phyloP scores from a whole-genome alignment of 2,113 vertebrate genomes.

The Syngnathus scovelli region DNA sequence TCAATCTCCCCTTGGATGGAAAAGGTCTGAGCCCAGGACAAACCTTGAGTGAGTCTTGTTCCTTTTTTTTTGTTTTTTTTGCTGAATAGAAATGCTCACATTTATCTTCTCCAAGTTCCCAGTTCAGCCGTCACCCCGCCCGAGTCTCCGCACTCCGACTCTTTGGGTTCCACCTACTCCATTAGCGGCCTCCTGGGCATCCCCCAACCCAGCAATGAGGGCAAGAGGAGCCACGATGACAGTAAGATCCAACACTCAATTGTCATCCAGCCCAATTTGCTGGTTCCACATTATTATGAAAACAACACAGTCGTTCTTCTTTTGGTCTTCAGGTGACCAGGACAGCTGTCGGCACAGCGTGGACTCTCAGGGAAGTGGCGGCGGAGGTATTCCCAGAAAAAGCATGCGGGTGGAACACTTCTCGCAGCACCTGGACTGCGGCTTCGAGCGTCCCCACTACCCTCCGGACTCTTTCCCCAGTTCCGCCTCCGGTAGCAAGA shows the following conservation, averaged over 20 bases:
- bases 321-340: constrained; percentile 76
- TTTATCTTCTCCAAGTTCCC: constrained; percentile 70
- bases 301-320: neutral
- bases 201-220: constrained; percentile 70
- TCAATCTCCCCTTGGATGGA: constrained; percentile 84
- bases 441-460: constrained; percentile 82
- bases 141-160: constrained; percentile 85
- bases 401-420: constrained; percentile 80
- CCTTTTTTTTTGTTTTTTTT: neutral
- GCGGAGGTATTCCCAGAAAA: constrained; percentile 72
- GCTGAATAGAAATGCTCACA: constrained; percentile 4
- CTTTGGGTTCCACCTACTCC: constrained; percentile 86
- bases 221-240: constrained; percentile 84
- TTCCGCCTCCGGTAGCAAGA: constrained; percentile 74
- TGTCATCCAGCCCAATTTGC: neutral
- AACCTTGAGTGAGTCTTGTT: constrained; percentile 76
- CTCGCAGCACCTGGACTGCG: constrained; percentile 79
- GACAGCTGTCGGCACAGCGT: constrained; percentile 85
- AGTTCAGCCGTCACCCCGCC: constrained; percentile 86
- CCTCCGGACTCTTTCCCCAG: constrained; percentile 71
- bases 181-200: constrained; percentile 86
- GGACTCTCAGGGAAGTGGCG: constrained; percentile 80
- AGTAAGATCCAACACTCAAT: constrained; percentile 68
- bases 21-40: constrained; percentile 84
- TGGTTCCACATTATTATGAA: neutral